Evolutionary conservation across 2,888 invertebrate genomes (phyloP).

Genomic region (Ypsolopha sequella): DNA sequence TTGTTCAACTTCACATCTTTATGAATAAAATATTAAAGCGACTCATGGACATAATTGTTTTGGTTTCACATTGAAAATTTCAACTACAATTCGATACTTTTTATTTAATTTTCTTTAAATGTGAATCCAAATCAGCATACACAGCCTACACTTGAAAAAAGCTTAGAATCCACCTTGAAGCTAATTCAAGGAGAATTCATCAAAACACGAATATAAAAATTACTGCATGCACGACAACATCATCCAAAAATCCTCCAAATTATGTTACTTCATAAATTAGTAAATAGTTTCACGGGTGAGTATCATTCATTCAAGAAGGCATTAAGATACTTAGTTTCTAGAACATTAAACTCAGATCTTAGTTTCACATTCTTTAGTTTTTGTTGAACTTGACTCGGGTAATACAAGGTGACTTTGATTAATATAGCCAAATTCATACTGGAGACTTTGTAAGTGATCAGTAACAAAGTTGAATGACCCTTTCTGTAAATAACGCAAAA

Average conservation of each 20-base stretch:
- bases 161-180: conserved; percentile 41
- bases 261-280: background rate
- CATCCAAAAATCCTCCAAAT: conserved; percentile 50
- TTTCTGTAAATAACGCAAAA: too few relatives aligned
- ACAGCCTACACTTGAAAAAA: conserved; percentile 54
- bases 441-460: too few relatives aligned
- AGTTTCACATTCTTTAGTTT: too few relatives aligned
- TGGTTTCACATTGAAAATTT: conserved; percentile 33
- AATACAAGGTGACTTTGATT: too few relatives aligned
- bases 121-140: conserved; percentile 39
- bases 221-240: conserved; percentile 60
- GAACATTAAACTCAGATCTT: too few relatives aligned
- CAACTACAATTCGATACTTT: conserved; percentile 1
- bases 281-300: background rate
- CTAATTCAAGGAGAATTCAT: conserved; percentile 35
- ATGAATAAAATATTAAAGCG: conserved; percentile 42
- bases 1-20: conserved; percentile 39
- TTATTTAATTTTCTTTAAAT: conserved; percentile 21
- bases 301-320: conserved; percentile 1
- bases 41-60: conserved; percentile 31
- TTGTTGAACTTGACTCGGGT: too few relatives aligned
- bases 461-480: too few relatives aligned
- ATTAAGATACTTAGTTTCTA: background rate
- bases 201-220: conserved; percentile 47
- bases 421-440: too few relatives aligned